These are phyloP conservation scores for Andricus quercusramuli DNA, from an alignment of 2,888 invertebrate genomes.

Conservation along the genomic window DNA sequence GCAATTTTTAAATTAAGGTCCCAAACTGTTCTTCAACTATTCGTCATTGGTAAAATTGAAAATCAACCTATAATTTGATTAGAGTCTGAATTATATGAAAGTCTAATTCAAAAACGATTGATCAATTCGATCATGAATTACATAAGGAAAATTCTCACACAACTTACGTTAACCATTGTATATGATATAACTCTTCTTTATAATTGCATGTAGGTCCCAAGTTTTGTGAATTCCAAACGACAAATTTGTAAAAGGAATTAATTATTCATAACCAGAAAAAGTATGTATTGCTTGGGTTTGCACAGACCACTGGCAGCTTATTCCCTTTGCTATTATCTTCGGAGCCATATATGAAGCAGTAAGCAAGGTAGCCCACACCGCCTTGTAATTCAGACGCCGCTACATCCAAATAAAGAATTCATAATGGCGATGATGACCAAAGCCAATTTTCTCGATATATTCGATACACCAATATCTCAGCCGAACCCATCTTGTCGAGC, in stretches of 20 bases:
- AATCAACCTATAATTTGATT: background rate
- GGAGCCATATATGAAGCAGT: slow-evolving; percentile 73
- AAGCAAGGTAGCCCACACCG: slow-evolving; percentile 76
- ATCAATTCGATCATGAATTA: background rate
- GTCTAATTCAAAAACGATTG: background rate
- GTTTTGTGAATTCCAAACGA: background rate
- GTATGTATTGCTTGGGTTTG: slow-evolving; percentile 45
- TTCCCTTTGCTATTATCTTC: slow-evolving; percentile 66
- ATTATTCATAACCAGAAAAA: slow-evolving; percentile 28
- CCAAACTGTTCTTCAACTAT: background rate
- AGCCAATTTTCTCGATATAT: slow-evolving; percentile 75
- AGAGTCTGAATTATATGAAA: background rate
- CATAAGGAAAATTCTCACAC: background rate
- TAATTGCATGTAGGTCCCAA: background rate
- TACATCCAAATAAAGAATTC: slow-evolving; percentile 77
- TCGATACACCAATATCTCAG: slow-evolving; percentile 74
- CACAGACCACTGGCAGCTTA: slow-evolving; percentile 60
- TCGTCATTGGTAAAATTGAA: background rate
- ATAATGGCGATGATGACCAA: slow-evolving; percentile 78
- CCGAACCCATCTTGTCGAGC: slow-evolving; percentile 62
- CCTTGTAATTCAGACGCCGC: slow-evolving; percentile 76
- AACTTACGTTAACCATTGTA: no score
- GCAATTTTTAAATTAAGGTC: background rate
- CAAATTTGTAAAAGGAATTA: background rate
- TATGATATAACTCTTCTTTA: background rate